phyloP scores from a whole-genome alignment of 1,140 invertebrate genomes.

The Plutomurus gul region DNA sequence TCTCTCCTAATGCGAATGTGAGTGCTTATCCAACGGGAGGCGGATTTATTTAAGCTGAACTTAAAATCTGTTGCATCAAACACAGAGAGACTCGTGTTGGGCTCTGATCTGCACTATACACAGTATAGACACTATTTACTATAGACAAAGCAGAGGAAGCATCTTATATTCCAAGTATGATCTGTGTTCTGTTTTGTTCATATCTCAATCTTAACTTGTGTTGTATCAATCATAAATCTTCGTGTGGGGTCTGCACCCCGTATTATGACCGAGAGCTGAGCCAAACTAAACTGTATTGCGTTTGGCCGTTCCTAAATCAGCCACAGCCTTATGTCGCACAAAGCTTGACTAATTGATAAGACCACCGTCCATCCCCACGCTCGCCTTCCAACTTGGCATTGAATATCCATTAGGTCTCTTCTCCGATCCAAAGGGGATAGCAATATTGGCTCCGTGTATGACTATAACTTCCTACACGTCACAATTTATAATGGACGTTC shows the following conservation, averaged over 20 bases:
- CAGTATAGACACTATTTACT: no score
- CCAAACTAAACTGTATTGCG: neutral
- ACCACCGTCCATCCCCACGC: slow-evolving; percentile 29
- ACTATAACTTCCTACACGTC: no score
- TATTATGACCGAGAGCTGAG: neutral
- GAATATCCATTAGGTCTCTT: slow-evolving; percentile 42
- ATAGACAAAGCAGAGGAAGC: neutral
- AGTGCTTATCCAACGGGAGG: no score
- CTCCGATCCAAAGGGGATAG: neutral
- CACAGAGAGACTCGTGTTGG: no score
- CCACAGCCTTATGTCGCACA: slow-evolving; percentile 42
- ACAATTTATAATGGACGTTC: neutral
- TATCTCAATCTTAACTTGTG: slow-evolving; percentile 42
- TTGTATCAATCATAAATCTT: slow-evolving; percentile 52
- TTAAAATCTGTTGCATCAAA: no score
- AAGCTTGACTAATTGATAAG: slow-evolving; percentile 50
- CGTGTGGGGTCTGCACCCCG: slow-evolving; percentile 46
- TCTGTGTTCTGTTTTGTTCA: neutral
- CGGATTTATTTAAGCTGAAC: no score
- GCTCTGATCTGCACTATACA: no score
- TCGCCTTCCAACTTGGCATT: slow-evolving; percentile 36
- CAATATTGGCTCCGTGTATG: no score
- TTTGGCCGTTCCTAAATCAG: slow-evolving; percentile 34
- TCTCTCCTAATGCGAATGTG: no score
- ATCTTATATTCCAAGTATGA: neutral